Base-by-base conservation (phyloP, 1,140 invertebrate species). In the Drosophila dunni region DNA sequence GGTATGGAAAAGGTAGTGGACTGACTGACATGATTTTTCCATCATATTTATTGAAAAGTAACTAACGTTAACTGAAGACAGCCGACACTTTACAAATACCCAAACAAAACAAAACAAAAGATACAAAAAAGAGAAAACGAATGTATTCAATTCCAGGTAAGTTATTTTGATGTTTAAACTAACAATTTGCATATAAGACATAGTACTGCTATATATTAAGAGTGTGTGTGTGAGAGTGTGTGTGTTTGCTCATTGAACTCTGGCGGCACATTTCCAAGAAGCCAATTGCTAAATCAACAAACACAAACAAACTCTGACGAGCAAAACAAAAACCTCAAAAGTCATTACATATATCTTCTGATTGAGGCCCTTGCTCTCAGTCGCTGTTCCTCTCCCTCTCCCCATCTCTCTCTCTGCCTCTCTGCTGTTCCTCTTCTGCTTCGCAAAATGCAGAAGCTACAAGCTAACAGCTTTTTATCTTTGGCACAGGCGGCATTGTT, bases 391-490 rank as follows among this genome's bases (percentile, higher is more conserved):
- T 38, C 40, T 15, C 46, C n/a, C 54, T 6, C 17, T 34, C n/a
- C n/a, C n/a, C n/a, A n/a, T n/a, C n/a, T n/a, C n/a, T n/a, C 34
- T 5, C 8, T 34, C 50, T 13, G 15, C 20, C 24, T 4, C 20
- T 7, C 1, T 24, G n/a, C n/a, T n/a, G n/a, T n/a, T n/a, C n/a
- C n/a, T n/a, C n/a, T n/a, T n/a, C n/a, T n/a, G n/a, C 46, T 36
- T 71, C 74, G 68, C 76, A 82, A 90, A 90, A 90, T 90, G 88
- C 88, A 90, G 88, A 90, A 90, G 88, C 88, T 90, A 90, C 88
- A 82, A 90, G 88, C 88, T 90, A 90, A 90, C 88, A 90, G 88
- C 86, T 90, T 90, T 90, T 90, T 90, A 86, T 90, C 84, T 88
- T 80, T 83, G 77, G 73, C 84, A 78, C 74, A 84, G 84, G 84